Base-by-base conservation (phyloP, 2,888 invertebrate genomes). In the Julus scanicus region DNA sequence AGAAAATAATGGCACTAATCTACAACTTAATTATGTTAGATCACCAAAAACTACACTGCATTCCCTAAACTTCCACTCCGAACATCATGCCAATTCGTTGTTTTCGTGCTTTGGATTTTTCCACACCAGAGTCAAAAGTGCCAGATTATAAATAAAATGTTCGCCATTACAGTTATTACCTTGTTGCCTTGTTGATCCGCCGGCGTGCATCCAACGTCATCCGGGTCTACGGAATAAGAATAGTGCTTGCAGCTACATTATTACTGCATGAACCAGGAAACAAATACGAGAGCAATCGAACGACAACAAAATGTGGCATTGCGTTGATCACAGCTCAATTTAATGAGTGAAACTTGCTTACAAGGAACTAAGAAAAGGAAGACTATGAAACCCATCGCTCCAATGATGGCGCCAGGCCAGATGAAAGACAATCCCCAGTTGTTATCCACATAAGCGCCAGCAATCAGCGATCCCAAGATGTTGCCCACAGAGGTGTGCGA, bases 401-500 rank as follows among this genome's bases (percentile, higher is more conserved):
- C 95, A 93, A 98, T 97, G 90, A 97, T 95, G 86, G 95, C 92
- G 29, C 97, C 98, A 8, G 99, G 99, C 90, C 97, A 95, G 86
- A 98, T 95, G 92, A 99, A 99, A 49, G 98, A 98, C 87, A 96
- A 92, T 0, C 97, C 95, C 99, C 99, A 99, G 92, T 97, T 95
- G 0, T 92, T 93, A 91, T 97, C 96, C 15, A 98, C 97, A 92
- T 95, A 98, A 86, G 94, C 92, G 0, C 96, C 96, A 0, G 99
- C 98, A 90, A 99, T 95, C n/a, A 98, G 91, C 0, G 96, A 95
- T 91, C 98, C 98, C 89, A 98, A 92, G 91, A 99, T 98, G 92
- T 99, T 99, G 63, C 99, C 99, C 13, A 99, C 94, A 0, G 98
- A 98, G 0, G 98, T 98, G 91, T 99, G 98, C 0, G 98, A 97